Evolutionary conservation across 2,797 vertebrate genomes (phyloP), one percentile per base, ranked within the genome.

Genomic region (Lepidocolaptes lacrymiger): DNA sequence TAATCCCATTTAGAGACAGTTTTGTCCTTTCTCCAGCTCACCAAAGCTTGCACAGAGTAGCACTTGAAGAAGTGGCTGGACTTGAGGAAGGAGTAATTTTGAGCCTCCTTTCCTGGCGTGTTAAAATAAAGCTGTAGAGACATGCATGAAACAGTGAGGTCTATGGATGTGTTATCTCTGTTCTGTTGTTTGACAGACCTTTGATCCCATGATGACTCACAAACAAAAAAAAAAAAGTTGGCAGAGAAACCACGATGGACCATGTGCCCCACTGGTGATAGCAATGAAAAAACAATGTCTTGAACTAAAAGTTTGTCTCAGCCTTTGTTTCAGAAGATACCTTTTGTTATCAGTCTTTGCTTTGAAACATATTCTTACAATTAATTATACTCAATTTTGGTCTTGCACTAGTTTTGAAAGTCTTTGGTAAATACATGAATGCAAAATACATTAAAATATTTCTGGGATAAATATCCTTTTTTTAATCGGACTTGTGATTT

Each of bases 241-340:
- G 93, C 86, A 91, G 58, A 85, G 73, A 88, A 72, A 91, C 58
- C 85, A 68, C 27, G 7, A 92, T 92, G 88, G 77, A 68, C 86
- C 91, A 34, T 96, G 92, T 91, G 93, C 87, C 93, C 52, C 78
- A 68, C 67, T 88, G 44, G 71, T 93, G 93, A 95, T 90, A 96
- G 85, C 86, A 91, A 44, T 85, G 80, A 94, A 96, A 96, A 96
- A 96, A 85, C 80, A 94, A 88, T 95, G 85, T 79, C 69, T 96
- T 90, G 86, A 85, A 68, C 85, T 75, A 54, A 84, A 97, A 89
- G n/a, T 81, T 91, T 94, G 28, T 72, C 95, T 89, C 48, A 91
- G 69, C 18, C 61, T 91, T 97, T 95, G 72, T 95, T 91, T 93
- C 76, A 85, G 68, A 75, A 94, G 91, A 96, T 89, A 96, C 56